Conservation (phyloP, 2,113 vertebrate species). For the Phalacrocorax aristotelis region DNA sequence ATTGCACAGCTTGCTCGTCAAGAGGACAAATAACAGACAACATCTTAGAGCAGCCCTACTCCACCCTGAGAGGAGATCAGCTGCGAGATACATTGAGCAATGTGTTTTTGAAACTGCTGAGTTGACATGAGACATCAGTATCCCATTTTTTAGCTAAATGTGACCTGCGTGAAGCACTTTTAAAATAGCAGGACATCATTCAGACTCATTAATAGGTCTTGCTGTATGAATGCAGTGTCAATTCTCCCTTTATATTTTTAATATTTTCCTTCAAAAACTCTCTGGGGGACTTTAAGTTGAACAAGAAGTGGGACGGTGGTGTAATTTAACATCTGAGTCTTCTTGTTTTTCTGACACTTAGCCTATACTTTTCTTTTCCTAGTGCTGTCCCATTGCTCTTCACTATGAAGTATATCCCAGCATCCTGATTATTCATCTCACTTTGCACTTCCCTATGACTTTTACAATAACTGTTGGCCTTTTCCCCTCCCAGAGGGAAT, state of each 20-base stretch:
- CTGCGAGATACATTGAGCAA: not conserved
- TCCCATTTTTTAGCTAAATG: not conserved
- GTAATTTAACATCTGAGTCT: not conserved
- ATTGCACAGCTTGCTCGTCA: not conserved
- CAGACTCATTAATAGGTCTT: not conserved
- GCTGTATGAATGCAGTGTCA: not conserved
- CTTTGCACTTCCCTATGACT: not conserved
- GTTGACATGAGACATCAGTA: not conserved
- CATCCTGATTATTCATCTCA: not conserved
- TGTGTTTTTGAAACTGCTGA: not conserved
- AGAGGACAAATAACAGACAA: not conserved
- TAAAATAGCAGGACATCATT: not conserved
- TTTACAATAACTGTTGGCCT: not conserved
- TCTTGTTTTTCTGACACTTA: not conserved
- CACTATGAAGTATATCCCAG: not conserved
- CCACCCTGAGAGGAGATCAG: not conserved
- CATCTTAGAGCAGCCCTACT: not conserved
- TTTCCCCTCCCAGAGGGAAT: not conserved
- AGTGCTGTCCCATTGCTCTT: not conserved
- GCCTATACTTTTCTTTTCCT: not conserved
- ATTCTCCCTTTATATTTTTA: not conserved
- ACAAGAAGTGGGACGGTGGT: not conserved
- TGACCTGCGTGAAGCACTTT: not conserved
- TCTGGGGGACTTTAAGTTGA: not conserved
- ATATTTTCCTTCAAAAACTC: conserved; percentile 1